Conservation (phyloP, 53 echinoderm and acorn worm genomes). For the Antedon mediterranea region DNA sequence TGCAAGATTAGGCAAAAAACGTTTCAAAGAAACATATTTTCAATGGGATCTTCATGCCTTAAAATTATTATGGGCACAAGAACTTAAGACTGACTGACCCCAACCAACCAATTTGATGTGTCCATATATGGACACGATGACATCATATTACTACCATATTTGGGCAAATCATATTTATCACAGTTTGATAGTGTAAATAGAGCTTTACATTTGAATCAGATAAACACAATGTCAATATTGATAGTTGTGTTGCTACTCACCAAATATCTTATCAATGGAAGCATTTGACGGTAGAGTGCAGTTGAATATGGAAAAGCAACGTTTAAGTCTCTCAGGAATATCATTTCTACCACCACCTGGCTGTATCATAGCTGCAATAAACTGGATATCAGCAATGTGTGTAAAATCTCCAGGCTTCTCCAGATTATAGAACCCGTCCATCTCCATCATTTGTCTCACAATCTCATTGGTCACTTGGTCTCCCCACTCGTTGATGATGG, state of each 20-base stretch:
- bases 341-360: slow-evolving; percentile 96
- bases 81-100: too few species aligned
- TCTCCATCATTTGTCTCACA: slow-evolving; percentile 97
- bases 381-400: slow-evolving; percentile 88
- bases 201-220: too few species aligned
- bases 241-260: slow-evolving; percentile 23
- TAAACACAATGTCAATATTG: too few species aligned
- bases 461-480: slow-evolving; percentile 88
- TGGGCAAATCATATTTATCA: too few species aligned
- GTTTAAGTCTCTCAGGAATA: slow-evolving; percentile 87
- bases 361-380: slow-evolving; percentile 92
- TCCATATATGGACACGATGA: too few species aligned
- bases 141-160: too few species aligned
- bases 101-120: too few species aligned
- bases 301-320: slow-evolving; percentile 82
- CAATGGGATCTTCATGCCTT: too few species aligned
- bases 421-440: slow-evolving; percentile 92
- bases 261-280: slow-evolving; percentile 96
- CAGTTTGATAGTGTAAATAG: too few species aligned
- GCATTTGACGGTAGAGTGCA: slow-evolving; percentile 95
- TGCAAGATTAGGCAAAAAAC: too few species aligned
- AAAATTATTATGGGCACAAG: too few species aligned
- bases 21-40: too few species aligned
- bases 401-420: slow-evolving; percentile 98
- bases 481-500: slow-evolving; percentile 99